Percentiles rank a stretch among this genome's conserved stretches.
Conservation (phyloP, 2,888 invertebrate species). For the Andrena marginata region DNA sequence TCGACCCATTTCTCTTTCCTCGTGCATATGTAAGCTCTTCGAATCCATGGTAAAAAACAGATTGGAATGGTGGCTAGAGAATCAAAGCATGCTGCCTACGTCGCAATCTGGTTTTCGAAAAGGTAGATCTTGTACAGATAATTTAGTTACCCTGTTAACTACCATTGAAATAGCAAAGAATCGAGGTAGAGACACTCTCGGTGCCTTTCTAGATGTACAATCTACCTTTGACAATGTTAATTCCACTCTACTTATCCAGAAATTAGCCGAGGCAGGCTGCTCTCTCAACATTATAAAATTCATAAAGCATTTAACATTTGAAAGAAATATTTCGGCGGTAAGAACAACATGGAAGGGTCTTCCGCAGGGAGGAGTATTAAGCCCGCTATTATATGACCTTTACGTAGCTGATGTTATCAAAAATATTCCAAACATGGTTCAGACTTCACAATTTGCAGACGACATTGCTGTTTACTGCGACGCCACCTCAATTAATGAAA, state of each 20-base stretch:
- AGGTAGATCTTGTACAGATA: slow-evolving; percentile 17
- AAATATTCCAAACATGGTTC: background rate
- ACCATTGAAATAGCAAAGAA: background rate
- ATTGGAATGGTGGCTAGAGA: slow-evolving; percentile 9
- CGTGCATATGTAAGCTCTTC: slow-evolving; percentile 8
- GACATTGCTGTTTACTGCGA: slow-evolving; percentile 10
- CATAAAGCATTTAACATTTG: no score
- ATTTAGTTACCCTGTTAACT: background rate
- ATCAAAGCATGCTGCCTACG: background rate
- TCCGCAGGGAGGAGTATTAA: slow-evolving; percentile 9
- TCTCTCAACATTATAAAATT: no score
- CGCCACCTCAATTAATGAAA: background rate
- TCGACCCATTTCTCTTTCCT: background rate
- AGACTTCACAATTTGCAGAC: slow-evolving; percentile 1
- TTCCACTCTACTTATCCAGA: background rate
- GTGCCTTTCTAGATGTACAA: background rate
- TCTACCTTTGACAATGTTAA: slow-evolving; percentile 10
- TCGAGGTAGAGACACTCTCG: background rate
- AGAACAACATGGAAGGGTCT: background rate
- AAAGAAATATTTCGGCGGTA: no score
- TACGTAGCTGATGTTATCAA: slow-evolving; percentile 3
- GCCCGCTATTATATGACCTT: background rate
- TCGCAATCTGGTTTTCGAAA: slow-evolving; percentile 5
- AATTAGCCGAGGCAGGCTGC: no score
- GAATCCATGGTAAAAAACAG: slow-evolving; percentile 11